A percentile compares a stretch with the other conserved stretches of the same genome.
phyloP scores from a whole-genome alignment of 2,888 invertebrate species.

The Allolobophora icterica region DNA sequence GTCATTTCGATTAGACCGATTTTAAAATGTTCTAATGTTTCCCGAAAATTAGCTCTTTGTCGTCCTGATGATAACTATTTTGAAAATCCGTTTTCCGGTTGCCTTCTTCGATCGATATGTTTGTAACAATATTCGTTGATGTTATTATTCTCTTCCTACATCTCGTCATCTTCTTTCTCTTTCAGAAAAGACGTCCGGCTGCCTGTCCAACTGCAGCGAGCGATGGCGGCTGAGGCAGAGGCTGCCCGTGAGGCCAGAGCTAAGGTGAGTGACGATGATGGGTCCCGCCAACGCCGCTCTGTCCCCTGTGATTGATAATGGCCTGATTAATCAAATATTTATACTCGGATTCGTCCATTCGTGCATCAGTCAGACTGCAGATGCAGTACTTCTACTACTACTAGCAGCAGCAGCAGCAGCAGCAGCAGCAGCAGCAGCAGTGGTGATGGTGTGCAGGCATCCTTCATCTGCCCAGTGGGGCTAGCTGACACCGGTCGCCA shows the following conservation, averaged over 20 bases:
- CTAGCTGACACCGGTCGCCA: neutral
- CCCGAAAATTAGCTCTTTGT: neutral
- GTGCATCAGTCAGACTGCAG: neutral
- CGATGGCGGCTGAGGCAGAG: constrained; percentile 53
- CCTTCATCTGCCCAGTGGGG: neutral
- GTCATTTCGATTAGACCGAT: neutral
- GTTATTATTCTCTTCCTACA: neutral
- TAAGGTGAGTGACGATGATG: constrained; percentile 27
- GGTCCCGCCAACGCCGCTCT: neutral
- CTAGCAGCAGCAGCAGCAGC: neutral
- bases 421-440: too few species aligned
- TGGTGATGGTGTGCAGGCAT: neutral
- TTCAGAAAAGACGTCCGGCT: constrained; percentile 57
- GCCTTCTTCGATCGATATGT: neutral
- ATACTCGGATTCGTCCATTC: neutral
- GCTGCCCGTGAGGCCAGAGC: constrained; percentile 61
- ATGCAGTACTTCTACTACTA: neutral
- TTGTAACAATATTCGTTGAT: neutral
- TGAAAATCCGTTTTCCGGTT: too few species aligned
- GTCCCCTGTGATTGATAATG: neutral
- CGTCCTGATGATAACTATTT: too few species aligned
- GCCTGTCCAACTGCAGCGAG: constrained; percentile 47
- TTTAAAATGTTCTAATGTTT: neutral
- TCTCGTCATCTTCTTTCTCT: neutral
- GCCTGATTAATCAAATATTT: constrained; percentile 4